Evolutionary conservation across 2,888 invertebrate species (phyloP).

Genomic region (Osmoderma eremita): DNA sequence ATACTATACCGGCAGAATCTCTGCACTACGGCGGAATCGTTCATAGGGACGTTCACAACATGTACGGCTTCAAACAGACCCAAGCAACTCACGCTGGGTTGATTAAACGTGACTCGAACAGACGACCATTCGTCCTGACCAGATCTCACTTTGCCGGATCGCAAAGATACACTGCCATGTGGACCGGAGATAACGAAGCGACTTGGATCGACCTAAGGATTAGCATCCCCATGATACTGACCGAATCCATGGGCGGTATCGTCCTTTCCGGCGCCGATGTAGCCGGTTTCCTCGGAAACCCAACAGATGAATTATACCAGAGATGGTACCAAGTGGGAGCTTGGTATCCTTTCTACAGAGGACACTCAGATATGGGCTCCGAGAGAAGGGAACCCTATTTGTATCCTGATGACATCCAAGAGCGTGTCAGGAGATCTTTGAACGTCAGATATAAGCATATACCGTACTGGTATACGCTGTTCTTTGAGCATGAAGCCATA

Average conservation of each 20-base stretch:
- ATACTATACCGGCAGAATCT: conserved; percentile 93
- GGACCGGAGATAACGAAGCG: conserved; percentile 97
- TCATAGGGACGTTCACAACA: conserved; percentile 93
- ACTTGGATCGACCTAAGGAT: conserved; percentile 82
- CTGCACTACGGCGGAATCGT: conserved; percentile 83
- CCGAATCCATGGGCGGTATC: conserved; percentile 83
- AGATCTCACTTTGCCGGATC: conserved; percentile 91
- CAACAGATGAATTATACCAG: conserved; percentile 85
- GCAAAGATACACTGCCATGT: conserved; percentile 89
- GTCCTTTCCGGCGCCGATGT: conserved; percentile 95
- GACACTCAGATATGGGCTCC: conserved; percentile 94
- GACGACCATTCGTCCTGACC: conserved; percentile 90
- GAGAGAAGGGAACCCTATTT: conserved; percentile 96
- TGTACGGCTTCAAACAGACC: conserved; percentile 79
- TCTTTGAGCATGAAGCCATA: conserved; percentile 84
- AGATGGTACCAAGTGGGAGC: conserved; percentile 80
- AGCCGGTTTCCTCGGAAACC: conserved; percentile 95
- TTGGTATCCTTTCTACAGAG: conserved; percentile 93
- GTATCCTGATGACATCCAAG: conserved; percentile 76
- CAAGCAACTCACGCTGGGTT: conserved; percentile 72
- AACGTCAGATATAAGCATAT: conserved; percentile 85
- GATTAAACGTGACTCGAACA: conserved; percentile 68
- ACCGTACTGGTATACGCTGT: conserved; percentile 90
- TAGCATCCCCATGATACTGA: conserved; percentile 90
- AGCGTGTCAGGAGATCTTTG: conserved; percentile 63